Conservation (phyloP, 2,888 invertebrate species). For the Dryomyza anilis region DNA sequence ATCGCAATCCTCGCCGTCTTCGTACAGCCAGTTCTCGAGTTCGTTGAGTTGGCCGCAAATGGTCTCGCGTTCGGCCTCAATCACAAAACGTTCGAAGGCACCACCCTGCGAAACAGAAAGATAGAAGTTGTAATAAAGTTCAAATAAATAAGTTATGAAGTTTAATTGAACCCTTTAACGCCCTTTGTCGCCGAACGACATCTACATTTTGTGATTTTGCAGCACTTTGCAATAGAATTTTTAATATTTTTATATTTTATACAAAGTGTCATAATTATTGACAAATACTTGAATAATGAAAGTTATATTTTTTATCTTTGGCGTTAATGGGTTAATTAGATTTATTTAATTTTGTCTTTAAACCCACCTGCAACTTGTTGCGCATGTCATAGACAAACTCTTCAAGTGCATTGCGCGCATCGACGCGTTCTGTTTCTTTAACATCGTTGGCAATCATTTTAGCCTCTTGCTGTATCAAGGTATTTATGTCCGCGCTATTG, state of each 20-base stretch:
- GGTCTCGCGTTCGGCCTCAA: slow-evolving; percentile 70
- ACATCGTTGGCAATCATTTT: slow-evolving; percentile 85
- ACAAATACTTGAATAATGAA: no score
- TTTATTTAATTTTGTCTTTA: not conserved
- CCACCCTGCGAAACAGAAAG: slow-evolving; percentile 65
- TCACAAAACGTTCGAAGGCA: slow-evolving; percentile 75
- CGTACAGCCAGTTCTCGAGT: slow-evolving; percentile 97
- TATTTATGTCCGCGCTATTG: slow-evolving; percentile 73
- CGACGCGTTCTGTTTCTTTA: slow-evolving; percentile 92
- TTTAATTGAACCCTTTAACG: no score
- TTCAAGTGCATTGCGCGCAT: slow-evolving; percentile 95
- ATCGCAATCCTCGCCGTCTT: slow-evolving; percentile 91
- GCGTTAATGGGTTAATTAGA: no score
- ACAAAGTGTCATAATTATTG: no score
- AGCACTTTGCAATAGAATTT: no score
- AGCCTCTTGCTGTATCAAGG: slow-evolving; percentile 79
- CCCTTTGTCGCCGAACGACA: no score
- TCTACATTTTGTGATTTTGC: no score
- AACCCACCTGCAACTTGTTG: slow-evolving; percentile 74
- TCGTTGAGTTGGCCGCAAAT: slow-evolving; percentile 75
- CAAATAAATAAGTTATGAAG: no score
- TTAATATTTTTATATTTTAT: no score
- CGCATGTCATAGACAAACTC: slow-evolving; percentile 98
- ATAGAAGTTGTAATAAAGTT: not conserved
- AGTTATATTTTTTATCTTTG: no score